Evolutionary conservation across 2,888 invertebrate species (phyloP).

Genomic region (Caenorhabditis sp.): DNA sequence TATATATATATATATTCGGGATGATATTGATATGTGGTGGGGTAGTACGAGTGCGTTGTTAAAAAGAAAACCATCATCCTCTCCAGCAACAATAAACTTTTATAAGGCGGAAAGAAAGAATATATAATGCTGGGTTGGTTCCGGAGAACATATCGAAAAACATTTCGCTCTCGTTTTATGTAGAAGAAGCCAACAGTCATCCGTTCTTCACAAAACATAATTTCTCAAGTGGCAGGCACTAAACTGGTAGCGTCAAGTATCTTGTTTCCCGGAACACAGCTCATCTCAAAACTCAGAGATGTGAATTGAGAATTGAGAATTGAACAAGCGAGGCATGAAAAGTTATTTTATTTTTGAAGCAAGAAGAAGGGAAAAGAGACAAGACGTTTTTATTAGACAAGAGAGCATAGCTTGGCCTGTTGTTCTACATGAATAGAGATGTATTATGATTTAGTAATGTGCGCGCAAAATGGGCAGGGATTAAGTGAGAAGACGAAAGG

Average conservation of each 20-base stretch:
- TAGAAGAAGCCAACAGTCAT: background rate
- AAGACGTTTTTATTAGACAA: conserved; percentile 22
- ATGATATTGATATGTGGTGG: conserved; percentile 43
- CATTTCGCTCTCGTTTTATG: background rate
- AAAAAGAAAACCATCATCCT: conserved; percentile 53
- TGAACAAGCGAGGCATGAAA: no score
- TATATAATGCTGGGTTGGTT: conserved; percentile 36
- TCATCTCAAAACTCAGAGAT: no score
- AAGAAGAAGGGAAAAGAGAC: background rate
- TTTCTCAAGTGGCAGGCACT: no score
- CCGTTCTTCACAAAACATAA: no score
- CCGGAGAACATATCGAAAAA: background rate
- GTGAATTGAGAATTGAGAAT: no score
- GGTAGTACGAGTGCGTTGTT: conserved; percentile 33
- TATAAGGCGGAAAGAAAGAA: conserved; percentile 51
- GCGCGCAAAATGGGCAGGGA: no score
- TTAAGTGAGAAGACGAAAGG: no score
- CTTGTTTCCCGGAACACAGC: no score
- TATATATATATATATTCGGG: conserved; percentile 45
- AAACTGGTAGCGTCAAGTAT: no score
- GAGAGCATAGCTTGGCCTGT: conserved; percentile 12
- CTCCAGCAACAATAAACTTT: conserved; percentile 50
- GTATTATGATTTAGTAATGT: background rate
- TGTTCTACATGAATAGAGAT: conserved; percentile 17
- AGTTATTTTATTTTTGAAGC: no score